Evolutionary conservation across 2,113 vertebrate species (phyloP), one percentile per base, ranked within the genome.

Genomic region (Anhinga anhinga): DNA sequence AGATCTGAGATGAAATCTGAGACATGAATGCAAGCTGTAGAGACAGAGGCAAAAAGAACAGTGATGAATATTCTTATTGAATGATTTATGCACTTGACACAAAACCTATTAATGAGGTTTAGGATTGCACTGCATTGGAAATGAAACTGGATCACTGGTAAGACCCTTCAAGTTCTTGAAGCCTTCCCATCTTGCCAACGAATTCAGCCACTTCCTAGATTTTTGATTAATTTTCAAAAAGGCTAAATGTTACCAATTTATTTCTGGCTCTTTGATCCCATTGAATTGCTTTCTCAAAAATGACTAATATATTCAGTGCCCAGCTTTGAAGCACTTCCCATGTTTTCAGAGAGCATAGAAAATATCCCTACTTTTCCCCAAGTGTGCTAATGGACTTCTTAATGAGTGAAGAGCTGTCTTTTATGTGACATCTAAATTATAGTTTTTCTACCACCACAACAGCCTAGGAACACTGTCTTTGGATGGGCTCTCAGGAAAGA

Each of bases 181-280:
- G 16, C 26, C 11, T 70, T 77, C 59, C 71, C 14, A 38, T 73
- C 38, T 59, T 40, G 23, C 8, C 45, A 69, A 25, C 17, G 13
- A 66, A 66, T 76, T 62, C 58, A 66, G 5, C 4, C 21, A 72
- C n/a, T 80, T 86, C 69, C 93, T 93, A 0, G 1, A 61, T 65
- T 88, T 91, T 80, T 95, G 5, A 78, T 85, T 93, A 73, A 83
- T 94, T 94, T 90, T 91, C 58, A 47, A 30, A 87, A 53, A 77
- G 45, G 7, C 29, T 27, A 42, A 67, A 13, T 70, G 49, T 79
- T 85, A 44, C 32, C 5, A 63, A 63, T 81, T 76, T 89, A 34
- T 42, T 88, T 38, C 74, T 81, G 62, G 5, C 45, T 93, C 74
- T 96, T 94, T 95, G 78, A 95, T 94, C 74, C 59, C 10, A 1